Evolutionary conservation across 2,888 invertebrate species (phyloP), one percentile per base, ranked within the genome.

Genomic region (Microdon myrmicae): DNA sequence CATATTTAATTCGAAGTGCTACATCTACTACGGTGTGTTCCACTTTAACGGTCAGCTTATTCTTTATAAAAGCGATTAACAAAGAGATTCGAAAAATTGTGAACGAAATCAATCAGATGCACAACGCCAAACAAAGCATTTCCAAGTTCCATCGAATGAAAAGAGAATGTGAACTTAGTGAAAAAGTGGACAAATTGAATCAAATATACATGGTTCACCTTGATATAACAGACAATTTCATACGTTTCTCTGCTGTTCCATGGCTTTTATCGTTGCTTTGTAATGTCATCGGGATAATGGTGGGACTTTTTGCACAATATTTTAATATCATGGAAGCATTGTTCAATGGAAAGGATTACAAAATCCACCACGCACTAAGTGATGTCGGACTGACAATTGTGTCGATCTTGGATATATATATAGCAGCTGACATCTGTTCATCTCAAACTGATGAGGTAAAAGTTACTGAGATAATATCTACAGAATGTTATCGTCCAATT

Each of bases 261-360:
- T 68, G 76, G 41, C 34, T 77, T 1, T 58, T 70, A 2, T 76
- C 78, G 2, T 59, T 77, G 8, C 53, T 77, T 20, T 74, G 76
- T 12, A 75, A 77, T 70, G 66, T 78, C 4, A 68, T 76, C 3
- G 74, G 77, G 2, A 74, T 78, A 1, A 78, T 78, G 3, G 69
- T 71, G 2, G 77, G 76, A 2, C 59, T 71, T 3, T 77, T 71
- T 34, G 70, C 70, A 7, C 73, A 73, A 35, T 77, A 77, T 38
- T 68, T 68, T 17, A 71, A 71, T 5, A 54, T 77, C 17, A 79
- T 75, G 0, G 74, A 79, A 37, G 68, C 72, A 0, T 35, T 74
- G 0, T 72, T 77, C 16, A 70, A 70, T 4, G 59, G 67, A 4
- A 72, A 74, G 10, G 67, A 68, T 0, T 77, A 74, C 35, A 74